Base-by-base conservation (phyloP, 37 sponge, comb jelly and placozoan species). In the Axinella damicornis region DNA sequence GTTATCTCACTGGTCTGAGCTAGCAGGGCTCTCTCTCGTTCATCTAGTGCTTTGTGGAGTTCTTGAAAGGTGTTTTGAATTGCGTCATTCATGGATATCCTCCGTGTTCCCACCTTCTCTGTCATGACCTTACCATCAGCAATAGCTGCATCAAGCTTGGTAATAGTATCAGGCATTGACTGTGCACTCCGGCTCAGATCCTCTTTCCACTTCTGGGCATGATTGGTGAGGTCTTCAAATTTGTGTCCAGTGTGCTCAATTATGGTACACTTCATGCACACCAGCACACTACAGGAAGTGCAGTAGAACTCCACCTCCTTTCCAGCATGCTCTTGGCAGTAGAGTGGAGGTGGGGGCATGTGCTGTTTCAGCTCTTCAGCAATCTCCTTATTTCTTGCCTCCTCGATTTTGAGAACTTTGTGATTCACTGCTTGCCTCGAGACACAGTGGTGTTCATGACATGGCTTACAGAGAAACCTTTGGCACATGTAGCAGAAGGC, bases 91-190 rank as follows among this genome's bases (percentile, higher is more conserved):
- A 69, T 57, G 18, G 31, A 12, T n/a, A 40, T 28, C 36, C 27
- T 68, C 28, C 27, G n/a, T 12, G 21, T 54, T 55, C 69, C 57
- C 2, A 81, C 36, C 56, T 28, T 53, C 30, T 69, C 34, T 32
- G 32, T 67, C 57, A 68, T 53, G 24, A 25, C 52, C 2, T 81
- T 56, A 13, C 30, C 33, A 57, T 25, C 37, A 12, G 2, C 36
- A 19, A 69, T 81, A 30, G 82, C 82, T 69, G 16, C 41, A n/a
- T 81, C 82, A 14, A 81, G 68, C 35, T 81, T 69, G 32, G 69
- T 28, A 12, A 57, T 53, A 13, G 57, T 57, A 81, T 68, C n/a
- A 18, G 38, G 11, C 11, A 33, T 54, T 17, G 35, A n/a, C 32
- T 81, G 38, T 22, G 32, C 56, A 5, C 21, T 31, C 38, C 1